Conservation (phyloP, 2,888 invertebrate species). For the Eupithecia inturbata region DNA sequence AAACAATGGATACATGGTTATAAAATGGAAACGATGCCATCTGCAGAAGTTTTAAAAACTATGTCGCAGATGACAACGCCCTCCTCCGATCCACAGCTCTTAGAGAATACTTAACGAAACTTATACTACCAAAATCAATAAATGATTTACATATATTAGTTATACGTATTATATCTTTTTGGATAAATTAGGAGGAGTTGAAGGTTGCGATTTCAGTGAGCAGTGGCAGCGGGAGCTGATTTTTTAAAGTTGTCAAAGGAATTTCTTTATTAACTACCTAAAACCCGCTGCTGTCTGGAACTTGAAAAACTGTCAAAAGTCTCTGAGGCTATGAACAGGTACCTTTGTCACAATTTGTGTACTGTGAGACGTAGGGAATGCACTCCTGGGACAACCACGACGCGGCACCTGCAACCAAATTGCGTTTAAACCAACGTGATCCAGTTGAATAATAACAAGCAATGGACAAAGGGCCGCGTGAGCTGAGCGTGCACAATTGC, state of each 20-base stretch:
- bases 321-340: conserved; percentile 7
- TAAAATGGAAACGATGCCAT: too few species aligned
- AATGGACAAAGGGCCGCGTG: not conserved
- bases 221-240: not conserved
- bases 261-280: not conserved
- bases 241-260: not conserved
- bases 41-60: too few species aligned
- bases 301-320: not conserved
- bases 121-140: too few species aligned
- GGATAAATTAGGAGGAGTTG: not conserved
- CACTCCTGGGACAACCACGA: conserved; percentile 52
- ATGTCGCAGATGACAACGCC: too few species aligned
- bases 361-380: conserved; percentile 65
- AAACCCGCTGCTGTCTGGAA: not conserved
- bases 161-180: not conserved
- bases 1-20: too few species aligned
- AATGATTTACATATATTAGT: too few species aligned
- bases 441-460: too few species aligned
- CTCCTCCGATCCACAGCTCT: too few species aligned
- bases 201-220: too few species aligned
- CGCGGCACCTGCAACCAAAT: conserved; percentile 50
- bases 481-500: too few species aligned
- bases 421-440: not conserved
- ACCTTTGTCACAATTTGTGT: conserved; percentile 71
- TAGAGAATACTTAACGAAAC: too few species aligned